A percentile compares a stretch with the other conserved stretches of the same genome.
Evolutionary conservation across 2,113 vertebrate species (phyloP).

Genomic region (Corapipo altera): DNA sequence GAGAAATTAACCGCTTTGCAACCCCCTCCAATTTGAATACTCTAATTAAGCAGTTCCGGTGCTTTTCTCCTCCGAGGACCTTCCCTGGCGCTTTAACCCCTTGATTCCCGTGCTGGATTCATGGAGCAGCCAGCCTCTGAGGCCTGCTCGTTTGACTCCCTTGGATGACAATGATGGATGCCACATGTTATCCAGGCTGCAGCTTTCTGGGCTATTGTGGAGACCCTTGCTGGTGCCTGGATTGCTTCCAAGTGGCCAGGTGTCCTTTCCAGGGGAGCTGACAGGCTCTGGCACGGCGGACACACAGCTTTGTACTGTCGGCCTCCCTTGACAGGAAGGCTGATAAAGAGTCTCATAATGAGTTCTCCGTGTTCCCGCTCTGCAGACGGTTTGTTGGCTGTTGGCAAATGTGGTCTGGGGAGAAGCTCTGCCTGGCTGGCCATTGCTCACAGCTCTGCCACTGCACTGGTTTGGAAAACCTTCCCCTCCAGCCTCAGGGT

Average conservation of each 20-base stretch:
- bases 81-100: neutral
- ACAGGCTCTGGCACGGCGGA: neutral
- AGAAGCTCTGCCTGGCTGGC: neutral
- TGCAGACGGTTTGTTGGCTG: neutral
- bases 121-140: neutral
- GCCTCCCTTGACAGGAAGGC: neutral
- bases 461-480: neutral
- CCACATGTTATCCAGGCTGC: neutral
- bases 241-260: neutral
- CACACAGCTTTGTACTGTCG: rapidly evolving
- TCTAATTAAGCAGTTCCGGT: neutral
- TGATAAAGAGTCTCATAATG: neutral
- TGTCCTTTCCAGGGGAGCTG: neutral
- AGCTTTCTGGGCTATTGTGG: rapidly evolving
- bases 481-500: neutral
- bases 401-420: neutral
- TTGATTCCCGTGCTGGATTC: rapidly evolving
- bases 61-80: neutral
- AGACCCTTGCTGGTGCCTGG: neutral
- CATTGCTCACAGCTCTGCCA: neutral
- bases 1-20: slow-evolving; percentile 12
- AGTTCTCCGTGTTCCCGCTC: neutral
- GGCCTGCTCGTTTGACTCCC: neutral
- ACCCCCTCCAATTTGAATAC: neutral
- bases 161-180: neutral